Evolutionary conservation across 2,113 vertebrate species (phyloP).

Genomic region (Urocynchramus pylzowi): DNA sequence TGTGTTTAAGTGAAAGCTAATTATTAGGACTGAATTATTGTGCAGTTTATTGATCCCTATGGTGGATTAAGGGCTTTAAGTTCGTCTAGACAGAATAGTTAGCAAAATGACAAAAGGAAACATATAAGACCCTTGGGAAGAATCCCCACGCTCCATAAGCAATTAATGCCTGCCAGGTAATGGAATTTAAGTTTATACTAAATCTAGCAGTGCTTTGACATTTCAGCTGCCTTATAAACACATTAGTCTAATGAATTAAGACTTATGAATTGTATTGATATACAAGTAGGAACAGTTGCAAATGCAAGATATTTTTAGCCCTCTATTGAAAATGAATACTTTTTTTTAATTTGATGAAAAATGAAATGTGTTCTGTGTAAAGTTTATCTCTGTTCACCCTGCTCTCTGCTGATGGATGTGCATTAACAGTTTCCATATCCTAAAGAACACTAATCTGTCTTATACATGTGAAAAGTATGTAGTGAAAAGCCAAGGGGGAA

Average conservation of each 20-base stretch:
- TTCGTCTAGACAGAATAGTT: slow-evolving; percentile 99
- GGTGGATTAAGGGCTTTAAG: slow-evolving; percentile 99
- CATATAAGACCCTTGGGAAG: slow-evolving; percentile 93
- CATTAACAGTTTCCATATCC: slow-evolving; percentile 77
- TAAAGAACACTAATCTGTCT: slow-evolving; percentile 78
- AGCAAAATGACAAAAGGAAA: slow-evolving; percentile 99
- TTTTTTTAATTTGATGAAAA: slow-evolving; percentile 65
- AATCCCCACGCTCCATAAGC: slow-evolving; percentile 90
- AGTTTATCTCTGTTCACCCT: slow-evolving; percentile 65
- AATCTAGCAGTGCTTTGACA: slow-evolving; percentile 97
- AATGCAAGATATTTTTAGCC: slow-evolving; percentile 67
- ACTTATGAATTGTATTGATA: slow-evolving; percentile 80
- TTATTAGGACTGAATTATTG: slow-evolving; percentile 99
- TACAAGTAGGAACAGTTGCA: slow-evolving; percentile 67
- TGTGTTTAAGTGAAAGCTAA: slow-evolving; percentile 99
- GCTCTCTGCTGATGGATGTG: slow-evolving; percentile 71
- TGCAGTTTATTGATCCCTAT: slow-evolving; percentile 99
- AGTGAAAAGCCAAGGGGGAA: slow-evolving; percentile 69
- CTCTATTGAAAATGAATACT: slow-evolving; percentile 60
- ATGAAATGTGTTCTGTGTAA: slow-evolving; percentile 56
- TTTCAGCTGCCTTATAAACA: slow-evolving; percentile 98
- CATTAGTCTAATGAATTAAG: slow-evolving; percentile 97
- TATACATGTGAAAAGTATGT: slow-evolving; percentile 68
- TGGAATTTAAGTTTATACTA: slow-evolving; percentile 99
- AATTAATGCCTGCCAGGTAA: slow-evolving; percentile 99